phyloP scores from a whole-genome alignment of 2,797 vertebrate species.

The Falco concolor region DNA sequence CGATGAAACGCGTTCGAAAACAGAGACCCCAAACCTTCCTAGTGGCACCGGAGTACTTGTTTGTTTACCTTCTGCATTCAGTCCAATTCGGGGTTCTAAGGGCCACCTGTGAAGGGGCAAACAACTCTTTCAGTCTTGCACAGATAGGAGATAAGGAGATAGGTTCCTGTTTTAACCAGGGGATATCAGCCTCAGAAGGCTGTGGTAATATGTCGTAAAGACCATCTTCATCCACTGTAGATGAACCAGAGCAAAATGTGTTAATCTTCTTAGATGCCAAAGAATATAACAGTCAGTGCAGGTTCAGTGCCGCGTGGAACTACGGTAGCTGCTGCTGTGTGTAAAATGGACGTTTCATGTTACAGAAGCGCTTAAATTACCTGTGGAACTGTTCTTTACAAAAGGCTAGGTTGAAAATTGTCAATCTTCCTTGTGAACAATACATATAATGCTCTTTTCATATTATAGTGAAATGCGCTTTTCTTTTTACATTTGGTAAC shows the following conservation, averaged over 20 bases:
- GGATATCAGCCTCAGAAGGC: neutral
- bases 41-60: fast-evolving
- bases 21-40: neutral
- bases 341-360: neutral
- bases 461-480: neutral
- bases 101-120: neutral
- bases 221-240: neutral
- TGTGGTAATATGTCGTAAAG: neutral
- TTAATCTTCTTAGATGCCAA: neutral
- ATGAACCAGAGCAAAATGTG: neutral
- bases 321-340: neutral
- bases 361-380: neutral
- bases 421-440: neutral
- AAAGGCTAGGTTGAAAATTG: neutral
- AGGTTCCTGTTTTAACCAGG: neutral
- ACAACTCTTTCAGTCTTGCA: neutral
- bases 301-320: neutral
- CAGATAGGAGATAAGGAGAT: fast-evolving
- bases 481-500: neutral
- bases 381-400: neutral
- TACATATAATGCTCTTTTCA: neutral
- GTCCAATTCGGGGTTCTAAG: neutral
- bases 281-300: neutral
- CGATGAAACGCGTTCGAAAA: neutral
- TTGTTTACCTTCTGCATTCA: neutral